Evolutionary conservation across 2,797 vertebrate species (phyloP).

Genomic region (Buceros bicornis): DNA sequence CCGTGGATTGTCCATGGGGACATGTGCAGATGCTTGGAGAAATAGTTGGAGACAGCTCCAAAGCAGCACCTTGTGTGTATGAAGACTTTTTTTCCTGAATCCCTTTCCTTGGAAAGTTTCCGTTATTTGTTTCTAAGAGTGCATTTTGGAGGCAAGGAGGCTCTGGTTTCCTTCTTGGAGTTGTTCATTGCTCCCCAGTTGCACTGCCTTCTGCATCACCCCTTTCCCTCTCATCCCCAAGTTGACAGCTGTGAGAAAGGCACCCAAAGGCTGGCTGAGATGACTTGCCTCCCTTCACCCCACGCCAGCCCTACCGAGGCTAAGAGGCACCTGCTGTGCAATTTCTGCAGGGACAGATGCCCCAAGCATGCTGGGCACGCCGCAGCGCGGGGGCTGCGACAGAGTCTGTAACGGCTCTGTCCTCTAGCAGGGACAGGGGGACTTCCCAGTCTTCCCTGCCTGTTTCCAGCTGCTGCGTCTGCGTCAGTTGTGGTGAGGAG

Average conservation of each 20-base stretch:
- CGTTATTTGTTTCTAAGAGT: neutral
- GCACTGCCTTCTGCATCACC: fast-evolving
- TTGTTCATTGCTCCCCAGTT: neutral
- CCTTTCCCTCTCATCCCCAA: neutral
- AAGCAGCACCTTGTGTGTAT: neutral
- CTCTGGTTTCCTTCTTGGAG: neutral
- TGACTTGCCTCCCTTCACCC: neutral
- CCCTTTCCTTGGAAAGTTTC: neutral
- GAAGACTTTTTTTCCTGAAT: neutral
- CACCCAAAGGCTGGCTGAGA: neutral
- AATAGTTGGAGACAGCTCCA: neutral
- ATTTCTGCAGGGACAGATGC: neutral
- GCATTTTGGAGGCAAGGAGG: neutral
- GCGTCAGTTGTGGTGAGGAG: neutral
- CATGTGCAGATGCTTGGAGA: neutral
- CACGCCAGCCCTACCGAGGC: neutral
- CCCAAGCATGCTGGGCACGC: neutral
- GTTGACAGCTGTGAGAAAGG: neutral
- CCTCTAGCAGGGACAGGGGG: neutral
- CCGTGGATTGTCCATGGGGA: neutral
- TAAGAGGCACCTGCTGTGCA: neutral
- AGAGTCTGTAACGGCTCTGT: neutral
- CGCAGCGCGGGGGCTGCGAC: neutral
- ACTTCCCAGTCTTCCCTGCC: neutral
- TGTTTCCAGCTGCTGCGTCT: neutral